Conservation (phyloP, 2,113 vertebrate genomes). For the Cavia aperea region DNA sequence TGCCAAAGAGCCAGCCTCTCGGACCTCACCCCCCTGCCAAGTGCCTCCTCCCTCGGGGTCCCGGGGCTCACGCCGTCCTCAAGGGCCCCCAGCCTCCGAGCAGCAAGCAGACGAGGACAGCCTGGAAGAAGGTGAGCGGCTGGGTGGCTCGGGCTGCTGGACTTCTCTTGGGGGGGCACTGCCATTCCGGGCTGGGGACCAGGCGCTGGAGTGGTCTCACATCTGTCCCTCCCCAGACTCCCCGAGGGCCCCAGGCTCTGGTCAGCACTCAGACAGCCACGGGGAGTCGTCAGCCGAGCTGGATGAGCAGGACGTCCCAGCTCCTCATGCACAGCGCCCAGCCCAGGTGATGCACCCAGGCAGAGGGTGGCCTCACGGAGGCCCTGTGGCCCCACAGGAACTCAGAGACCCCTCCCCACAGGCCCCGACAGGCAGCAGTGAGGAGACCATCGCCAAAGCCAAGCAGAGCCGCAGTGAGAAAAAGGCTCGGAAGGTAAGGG, state of each 20-base stretch:
- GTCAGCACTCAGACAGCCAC: slow-evolving; percentile 87
- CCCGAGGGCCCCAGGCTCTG: slow-evolving; percentile 73
- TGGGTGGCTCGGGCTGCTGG: background rate
- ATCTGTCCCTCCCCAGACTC: background rate
- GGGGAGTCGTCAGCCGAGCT: slow-evolving; percentile 89
- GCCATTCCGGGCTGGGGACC: background rate
- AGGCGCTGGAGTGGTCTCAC: background rate
- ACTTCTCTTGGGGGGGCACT: accelerated
- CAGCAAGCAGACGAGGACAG: slow-evolving; percentile 54
- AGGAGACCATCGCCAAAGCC: slow-evolving; percentile 87
- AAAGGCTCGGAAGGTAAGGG: slow-evolving; percentile 91
- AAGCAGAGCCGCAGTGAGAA: slow-evolving; percentile 98
- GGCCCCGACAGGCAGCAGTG: slow-evolving; percentile 77
- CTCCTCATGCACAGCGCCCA: slow-evolving; percentile 72
- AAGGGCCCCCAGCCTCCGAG: background rate
- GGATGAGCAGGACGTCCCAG: slow-evolving; percentile 80
- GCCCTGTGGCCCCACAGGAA: accelerated
- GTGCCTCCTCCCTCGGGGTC: slow-evolving; percentile 62
- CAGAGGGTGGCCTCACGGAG: background rate
- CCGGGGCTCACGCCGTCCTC: slow-evolving; percentile 18
- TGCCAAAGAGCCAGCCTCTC: slow-evolving; percentile 55
- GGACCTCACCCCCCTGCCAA: slow-evolving; percentile 42
- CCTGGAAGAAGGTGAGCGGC: slow-evolving; percentile 58
- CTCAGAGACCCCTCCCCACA: slow-evolving; percentile 38
- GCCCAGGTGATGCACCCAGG: slow-evolving; percentile 75